Conservation (phyloP, 2,113 vertebrate species). For the Crypturellus undulatus region DNA sequence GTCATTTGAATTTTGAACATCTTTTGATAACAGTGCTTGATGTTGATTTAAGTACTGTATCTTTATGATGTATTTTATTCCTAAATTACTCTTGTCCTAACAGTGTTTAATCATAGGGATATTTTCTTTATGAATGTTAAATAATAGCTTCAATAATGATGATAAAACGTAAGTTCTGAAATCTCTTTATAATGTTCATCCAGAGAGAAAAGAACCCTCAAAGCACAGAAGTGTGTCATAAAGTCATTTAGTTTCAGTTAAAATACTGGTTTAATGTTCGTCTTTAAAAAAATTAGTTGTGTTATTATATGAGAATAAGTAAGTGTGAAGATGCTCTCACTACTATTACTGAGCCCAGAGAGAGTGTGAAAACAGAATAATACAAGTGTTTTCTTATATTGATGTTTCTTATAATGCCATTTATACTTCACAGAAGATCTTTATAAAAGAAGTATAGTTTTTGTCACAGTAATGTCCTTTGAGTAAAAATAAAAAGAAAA, state of each 20-base stretch:
- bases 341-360: neutral
- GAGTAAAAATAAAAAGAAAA: conserved; percentile 11
- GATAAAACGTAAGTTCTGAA: neutral
- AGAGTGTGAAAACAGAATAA: neutral
- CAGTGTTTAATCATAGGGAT: neutral
- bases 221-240: neutral
- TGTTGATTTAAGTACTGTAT: neutral
- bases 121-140: neutral
- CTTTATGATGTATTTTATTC: neutral
- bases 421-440: neutral
- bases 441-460: neutral
- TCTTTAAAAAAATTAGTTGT: neutral
- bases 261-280: neutral
- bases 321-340: neutral
- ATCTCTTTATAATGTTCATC: neutral
- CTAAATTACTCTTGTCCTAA: neutral
- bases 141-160: neutral
- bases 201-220: neutral
- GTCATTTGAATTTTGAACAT: neutral
- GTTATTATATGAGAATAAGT: neutral
- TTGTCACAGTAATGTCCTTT: neutral
- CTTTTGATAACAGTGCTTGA: neutral
- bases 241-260: neutral
- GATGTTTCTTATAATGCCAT: neutral
- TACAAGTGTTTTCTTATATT: neutral